phyloP scores from a whole-genome alignment of 2,113 vertebrate genomes.

The Proterorhinus semilunaris region DNA sequence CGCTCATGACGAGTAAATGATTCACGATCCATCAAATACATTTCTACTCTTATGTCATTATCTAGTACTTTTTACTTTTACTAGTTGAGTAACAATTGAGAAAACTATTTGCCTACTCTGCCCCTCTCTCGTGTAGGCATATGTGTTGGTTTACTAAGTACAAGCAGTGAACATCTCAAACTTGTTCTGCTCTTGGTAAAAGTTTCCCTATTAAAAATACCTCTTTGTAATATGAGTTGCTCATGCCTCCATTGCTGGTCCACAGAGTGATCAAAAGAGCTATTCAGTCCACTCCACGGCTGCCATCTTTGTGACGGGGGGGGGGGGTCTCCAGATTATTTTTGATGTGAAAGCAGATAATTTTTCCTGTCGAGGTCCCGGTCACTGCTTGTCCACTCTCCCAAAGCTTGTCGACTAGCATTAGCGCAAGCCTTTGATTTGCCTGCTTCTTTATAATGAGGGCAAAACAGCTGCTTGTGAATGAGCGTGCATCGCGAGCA shows the following conservation, averaged over 20 bases:
- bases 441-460: slow-evolving; percentile 82
- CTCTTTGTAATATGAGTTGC: slow-evolving; percentile 56
- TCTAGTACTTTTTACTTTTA: no score
- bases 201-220: slow-evolving; percentile 60
- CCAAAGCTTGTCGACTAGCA: slow-evolving; percentile 81
- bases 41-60: no score
- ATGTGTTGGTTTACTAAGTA: no score
- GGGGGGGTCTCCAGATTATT: slow-evolving; percentile 68
- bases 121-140: no score
- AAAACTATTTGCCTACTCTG: no score
- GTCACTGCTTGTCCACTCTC: slow-evolving; percentile 83
- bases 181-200: slow-evolving; percentile 35
- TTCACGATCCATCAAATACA: no score
- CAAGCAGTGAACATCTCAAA: neutral
- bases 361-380: slow-evolving; percentile 75
- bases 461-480: slow-evolving; percentile 92
- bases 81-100: no score
- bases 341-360: slow-evolving; percentile 77
- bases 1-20: no score
- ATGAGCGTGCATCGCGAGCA: slow-evolving; percentile 82
- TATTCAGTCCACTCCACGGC: slow-evolving; percentile 59
- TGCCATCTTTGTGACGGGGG: slow-evolving; percentile 58
- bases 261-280: slow-evolving; percentile 67
- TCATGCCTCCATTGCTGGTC: slow-evolving; percentile 50
- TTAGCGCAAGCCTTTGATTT: slow-evolving; percentile 84